phyloP scores from a whole-genome alignment of 64 coral and sea anemone genomes.

The Cladopsammia gracilis region DNA sequence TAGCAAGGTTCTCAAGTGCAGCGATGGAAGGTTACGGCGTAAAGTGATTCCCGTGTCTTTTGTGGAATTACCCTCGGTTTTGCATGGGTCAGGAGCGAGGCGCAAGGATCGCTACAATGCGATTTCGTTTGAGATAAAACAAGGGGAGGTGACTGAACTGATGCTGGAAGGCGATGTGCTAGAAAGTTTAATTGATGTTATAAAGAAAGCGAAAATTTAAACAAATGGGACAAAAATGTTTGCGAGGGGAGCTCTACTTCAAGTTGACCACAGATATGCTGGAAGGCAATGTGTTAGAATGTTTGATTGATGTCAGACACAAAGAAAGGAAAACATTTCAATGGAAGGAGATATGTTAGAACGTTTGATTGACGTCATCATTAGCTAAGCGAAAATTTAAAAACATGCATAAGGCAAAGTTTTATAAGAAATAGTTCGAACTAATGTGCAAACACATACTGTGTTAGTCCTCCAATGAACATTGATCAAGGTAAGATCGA shows the following conservation, averaged over 20 bases:
- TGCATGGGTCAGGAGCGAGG: slow-evolving; percentile 12
- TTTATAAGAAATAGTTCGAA: no score
- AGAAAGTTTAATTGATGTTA: slow-evolving; percentile 73
- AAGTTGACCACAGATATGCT: no score
- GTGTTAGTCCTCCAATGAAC: no score
- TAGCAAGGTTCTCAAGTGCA: slow-evolving; percentile 43
- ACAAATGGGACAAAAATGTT: not conserved
- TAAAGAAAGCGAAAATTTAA: not conserved
- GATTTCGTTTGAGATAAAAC: slow-evolving; percentile 73
- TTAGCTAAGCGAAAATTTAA: no score
- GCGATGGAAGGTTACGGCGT: slow-evolving; percentile 59
- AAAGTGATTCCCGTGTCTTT: slow-evolving; percentile 82
- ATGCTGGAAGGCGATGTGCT: slow-evolving; percentile 85
- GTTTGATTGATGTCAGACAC: no score
- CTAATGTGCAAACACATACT: no score
- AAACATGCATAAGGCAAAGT: no score
- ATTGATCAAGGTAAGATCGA: no score
- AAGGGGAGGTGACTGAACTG: slow-evolving; percentile 74
- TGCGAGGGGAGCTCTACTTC: not conserved
- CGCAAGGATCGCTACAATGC: slow-evolving; percentile 13
- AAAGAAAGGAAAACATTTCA: no score
- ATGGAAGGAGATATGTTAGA: no score
- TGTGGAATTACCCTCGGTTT: slow-evolving; percentile 69
- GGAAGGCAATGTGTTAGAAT: no score
- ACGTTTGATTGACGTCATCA: no score